Evolutionary conservation across 92 coral and sea anemone genomes (phyloP), one percentile per base, ranked within the genome.

Genomic region (Zoanthus solanderi): DNA sequence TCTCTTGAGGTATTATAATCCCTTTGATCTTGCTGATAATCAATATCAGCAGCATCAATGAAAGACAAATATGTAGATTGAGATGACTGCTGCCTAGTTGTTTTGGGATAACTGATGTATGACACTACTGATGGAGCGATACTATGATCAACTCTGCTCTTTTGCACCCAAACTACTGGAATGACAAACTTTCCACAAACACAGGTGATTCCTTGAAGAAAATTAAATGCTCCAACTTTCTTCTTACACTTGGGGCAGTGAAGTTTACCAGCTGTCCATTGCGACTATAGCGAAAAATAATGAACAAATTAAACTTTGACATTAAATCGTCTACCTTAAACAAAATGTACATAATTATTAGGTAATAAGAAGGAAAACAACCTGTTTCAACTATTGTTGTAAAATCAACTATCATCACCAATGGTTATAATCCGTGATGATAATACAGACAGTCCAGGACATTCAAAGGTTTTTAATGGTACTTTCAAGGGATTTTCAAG

Each of bases 121-220:
- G 85, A 75, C 75, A 67, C 45, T 45, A 11, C 42, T 2, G 42
- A 14, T 9, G 67, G 53, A 16, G 28, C 28, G 31, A 84, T 45
- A 47, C 12, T 88, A 63, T 87, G 89, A 71, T 96, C 99, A 16
- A 96, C 98, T 92, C 94, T 86, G 66, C 94, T 90, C 71, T 92
- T 92, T 83, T 96, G 99, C 65, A 96, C 90, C 99, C 99, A 96
- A 34, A 96, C 90, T 18, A 96, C 98, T 12, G 99, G 99, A 48
- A 93, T 93, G 14, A 92, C 81, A 81, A 90, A 96, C 37, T 89
- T 85, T 45, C 92, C 96, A 88, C 99, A 96, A 54, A 89, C 84
- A 29, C 99, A 96, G 45, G 85, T 84, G 23, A 95, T 61, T 10
- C 99, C 97, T 58, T 91, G 99, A 32, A 96, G 85, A 73, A 92